These are phyloP conservation scores for Eubasilissa regina DNA, from an alignment of 1,140 invertebrate genomes.

Conservation along the genomic window DNA sequence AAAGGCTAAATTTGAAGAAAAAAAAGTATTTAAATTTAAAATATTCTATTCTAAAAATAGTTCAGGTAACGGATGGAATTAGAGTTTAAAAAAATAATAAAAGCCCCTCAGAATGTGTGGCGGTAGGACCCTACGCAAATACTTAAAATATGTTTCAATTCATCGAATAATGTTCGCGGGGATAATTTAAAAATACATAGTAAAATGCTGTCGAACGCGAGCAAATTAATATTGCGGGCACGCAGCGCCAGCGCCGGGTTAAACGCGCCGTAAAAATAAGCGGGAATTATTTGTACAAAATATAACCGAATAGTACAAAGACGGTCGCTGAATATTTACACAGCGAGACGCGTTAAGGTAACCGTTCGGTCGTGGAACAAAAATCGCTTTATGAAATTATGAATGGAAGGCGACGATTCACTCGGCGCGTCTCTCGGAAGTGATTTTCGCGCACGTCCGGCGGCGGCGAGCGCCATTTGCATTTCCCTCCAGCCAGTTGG, in stretches of 20 bases:
- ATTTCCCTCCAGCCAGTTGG: slow-evolving; percentile 46
- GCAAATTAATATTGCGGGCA: slow-evolving; percentile 34
- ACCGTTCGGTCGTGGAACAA: slow-evolving; percentile 44
- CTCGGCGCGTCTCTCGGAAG: slow-evolving; percentile 40
- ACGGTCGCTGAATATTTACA: slow-evolving; percentile 50
- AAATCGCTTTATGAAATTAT: slow-evolving; percentile 58
- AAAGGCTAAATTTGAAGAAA: too few species aligned
- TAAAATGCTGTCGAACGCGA: slow-evolving; percentile 9
- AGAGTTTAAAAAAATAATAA: too few species aligned
- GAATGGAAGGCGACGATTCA: slow-evolving; percentile 53
- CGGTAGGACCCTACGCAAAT: too few species aligned
- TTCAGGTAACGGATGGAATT: too few species aligned
- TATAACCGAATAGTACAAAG: slow-evolving; percentile 42
- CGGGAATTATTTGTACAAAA: slow-evolving; percentile 41
- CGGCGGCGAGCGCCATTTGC: slow-evolving; percentile 43
- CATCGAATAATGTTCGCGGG: background rate
- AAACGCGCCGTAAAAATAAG: slow-evolving; percentile 33
- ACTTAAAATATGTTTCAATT: background rate
- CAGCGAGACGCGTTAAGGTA: slow-evolving; percentile 38
- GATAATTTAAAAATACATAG: slow-evolving; percentile 23
- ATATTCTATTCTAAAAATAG: too few species aligned
- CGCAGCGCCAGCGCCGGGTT: slow-evolving; percentile 28
- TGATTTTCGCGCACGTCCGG: slow-evolving; percentile 43
- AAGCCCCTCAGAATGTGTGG: too few species aligned
- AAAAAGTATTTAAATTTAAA: too few species aligned